Percentiles rank a stretch among this genome's conserved stretches.
These are phyloP conservation scores for Ptychadena robeensis DNA, from an alignment of 2,797 vertebrate genomes.

Conservation along the genomic window DNA sequence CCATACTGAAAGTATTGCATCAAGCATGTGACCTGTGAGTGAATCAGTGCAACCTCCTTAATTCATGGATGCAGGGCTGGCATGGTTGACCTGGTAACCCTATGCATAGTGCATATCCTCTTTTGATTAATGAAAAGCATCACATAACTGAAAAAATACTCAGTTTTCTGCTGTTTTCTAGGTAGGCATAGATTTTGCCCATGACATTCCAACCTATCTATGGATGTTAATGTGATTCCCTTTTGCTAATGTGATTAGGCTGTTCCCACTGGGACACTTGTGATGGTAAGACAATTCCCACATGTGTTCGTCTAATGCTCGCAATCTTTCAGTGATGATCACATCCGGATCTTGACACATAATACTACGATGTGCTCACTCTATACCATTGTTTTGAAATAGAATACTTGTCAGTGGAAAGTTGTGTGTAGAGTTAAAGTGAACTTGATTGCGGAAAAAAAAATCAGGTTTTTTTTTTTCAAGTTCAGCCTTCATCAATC, in stretches of 20 bases:
- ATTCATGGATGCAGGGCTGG: not conserved
- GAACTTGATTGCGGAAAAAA: constrained; percentile 38
- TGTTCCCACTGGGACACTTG: not conserved
- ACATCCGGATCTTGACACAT: constrained; percentile 19
- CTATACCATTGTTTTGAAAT: constrained; percentile 47
- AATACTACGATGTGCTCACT: constrained; percentile 4
- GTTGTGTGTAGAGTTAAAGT: constrained; percentile 18
- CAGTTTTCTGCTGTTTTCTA: not conserved
- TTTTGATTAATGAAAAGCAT: not conserved
- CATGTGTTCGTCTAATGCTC: not conserved
- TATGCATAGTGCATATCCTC: not conserved
- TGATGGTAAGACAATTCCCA: not conserved
- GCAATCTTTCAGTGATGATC: constrained; percentile 16
- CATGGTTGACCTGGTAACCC: not conserved
- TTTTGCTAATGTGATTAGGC: constrained; percentile 36
- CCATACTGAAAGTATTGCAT: not conserved
- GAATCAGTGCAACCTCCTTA: not conserved
- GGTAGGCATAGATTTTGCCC: not conserved
- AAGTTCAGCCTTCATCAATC: constrained; percentile 39
- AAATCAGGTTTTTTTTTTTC: constrained; percentile 13
- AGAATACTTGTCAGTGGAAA: constrained; percentile 3
- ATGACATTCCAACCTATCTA: constrained; percentile 20
- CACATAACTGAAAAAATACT: not conserved
- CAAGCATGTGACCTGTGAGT: not conserved
- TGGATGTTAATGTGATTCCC: constrained; percentile 5